Evolutionary conservation across 2,113 vertebrate species (phyloP), one percentile per base, ranked within the genome.

Genomic region (Podarcis raffonei): DNA sequence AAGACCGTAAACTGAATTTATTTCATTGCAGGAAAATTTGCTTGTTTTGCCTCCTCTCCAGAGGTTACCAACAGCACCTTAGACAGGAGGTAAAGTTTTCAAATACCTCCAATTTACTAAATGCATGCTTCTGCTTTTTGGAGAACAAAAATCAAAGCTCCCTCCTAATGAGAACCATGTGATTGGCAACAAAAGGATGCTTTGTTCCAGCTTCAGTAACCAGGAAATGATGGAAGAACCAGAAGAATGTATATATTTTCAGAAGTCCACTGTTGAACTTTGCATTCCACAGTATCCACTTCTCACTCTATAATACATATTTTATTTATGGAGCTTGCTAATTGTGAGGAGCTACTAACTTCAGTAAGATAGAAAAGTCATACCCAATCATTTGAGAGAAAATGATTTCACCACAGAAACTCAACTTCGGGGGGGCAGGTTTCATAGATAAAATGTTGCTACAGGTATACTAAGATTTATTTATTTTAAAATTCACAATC

Each of bases 181-280:
- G 92, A 91, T 76, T 87, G 83, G 83, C 35, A 94, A 94, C 89
- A 95, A 92, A 94, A 92, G 0, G 39, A 81, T 82, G 48, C 80
- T 83, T 87, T 94, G 75, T 91, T 94, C 89, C 94, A 89, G 81
- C 42, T 87, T 94, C 86, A 92, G 84, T 92, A 93, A 93, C 81
- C 74, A 95, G 90, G 87, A 93, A 94, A 89, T 59, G 32, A 93
- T 91, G 48, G 83, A 76, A 90, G 15, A 83, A 53, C 76, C 85
- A 86, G 80, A 87, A 66, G 79, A 94, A 86, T 86, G 87, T 22
- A 48, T 25, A 13, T 85, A 74, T 84, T 77, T 79, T 86, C 86
- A 92, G 57, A 92, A 89, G 89, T 48, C 83, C 37, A 92, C 91
- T 90, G 77, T 76, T 91, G 76, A 91, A 90, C 69, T 80, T 85